These are phyloP conservation scores for Elgaria multicarinata DNA, from an alignment of 2,113 vertebrate species.

Conservation along the genomic window DNA sequence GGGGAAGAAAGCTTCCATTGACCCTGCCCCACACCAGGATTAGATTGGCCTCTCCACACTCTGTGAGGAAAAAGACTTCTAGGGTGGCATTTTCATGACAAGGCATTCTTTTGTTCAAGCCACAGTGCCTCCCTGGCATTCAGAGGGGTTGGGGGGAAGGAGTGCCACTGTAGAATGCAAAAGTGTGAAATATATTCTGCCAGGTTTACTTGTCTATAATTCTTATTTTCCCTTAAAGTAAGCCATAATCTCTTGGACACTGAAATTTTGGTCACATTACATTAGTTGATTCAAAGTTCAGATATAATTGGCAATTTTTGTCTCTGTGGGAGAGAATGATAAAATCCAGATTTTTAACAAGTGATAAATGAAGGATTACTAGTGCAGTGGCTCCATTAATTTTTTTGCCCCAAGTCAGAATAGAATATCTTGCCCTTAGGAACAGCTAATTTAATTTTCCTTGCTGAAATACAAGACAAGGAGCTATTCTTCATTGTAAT, in stretches of 20 bases:
- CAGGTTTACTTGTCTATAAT: not conserved
- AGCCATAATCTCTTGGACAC: not conserved
- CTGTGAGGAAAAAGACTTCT: not conserved
- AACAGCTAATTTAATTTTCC: slow-evolving; percentile 59
- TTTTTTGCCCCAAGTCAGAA: slow-evolving; percentile 40
- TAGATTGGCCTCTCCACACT: no score
- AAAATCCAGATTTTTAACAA: slow-evolving; percentile 34
- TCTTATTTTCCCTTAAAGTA: not conserved
- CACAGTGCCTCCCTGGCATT: not conserved
- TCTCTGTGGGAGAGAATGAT: slow-evolving; percentile 25
- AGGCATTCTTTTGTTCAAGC: not conserved
- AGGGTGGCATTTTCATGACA: not conserved
- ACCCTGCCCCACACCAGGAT: no score
- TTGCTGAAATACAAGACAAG: slow-evolving; percentile 38
- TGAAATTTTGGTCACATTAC: not conserved
- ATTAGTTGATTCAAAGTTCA: slow-evolving; percentile 28
- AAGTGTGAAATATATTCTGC: not conserved
- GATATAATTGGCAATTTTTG: slow-evolving; percentile 27
- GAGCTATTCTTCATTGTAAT: slow-evolving; percentile 39
- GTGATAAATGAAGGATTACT: slow-evolving; percentile 31
- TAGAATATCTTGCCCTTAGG: slow-evolving; percentile 28
- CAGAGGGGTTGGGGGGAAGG: not conserved
- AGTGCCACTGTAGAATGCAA: not conserved
- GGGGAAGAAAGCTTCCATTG: no score
- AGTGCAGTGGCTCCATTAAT: slow-evolving; percentile 29